phyloP scores from a whole-genome alignment of 2,888 invertebrate genomes.

The Sericinus montela region DNA sequence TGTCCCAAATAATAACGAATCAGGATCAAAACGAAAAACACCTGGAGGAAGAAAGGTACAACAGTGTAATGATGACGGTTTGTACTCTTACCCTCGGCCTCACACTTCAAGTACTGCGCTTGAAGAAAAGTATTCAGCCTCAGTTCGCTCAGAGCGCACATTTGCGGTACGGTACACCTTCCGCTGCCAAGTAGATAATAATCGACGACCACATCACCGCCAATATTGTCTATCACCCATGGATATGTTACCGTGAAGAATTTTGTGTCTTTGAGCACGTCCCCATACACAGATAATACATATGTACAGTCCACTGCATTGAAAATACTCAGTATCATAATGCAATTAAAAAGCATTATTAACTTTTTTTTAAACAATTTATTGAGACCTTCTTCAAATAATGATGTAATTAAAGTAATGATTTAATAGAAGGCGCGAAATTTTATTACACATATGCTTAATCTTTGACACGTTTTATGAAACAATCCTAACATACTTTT shows the following conservation, averaged over 20 bases:
- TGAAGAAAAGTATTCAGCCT: constrained; percentile 41
- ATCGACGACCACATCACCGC: constrained; percentile 40
- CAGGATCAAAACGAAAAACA: too few species aligned
- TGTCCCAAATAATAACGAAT: too few species aligned
- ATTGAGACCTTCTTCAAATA: too few species aligned
- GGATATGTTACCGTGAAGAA: constrained; percentile 45
- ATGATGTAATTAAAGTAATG: too few species aligned
- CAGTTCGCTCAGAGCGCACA: constrained; percentile 41
- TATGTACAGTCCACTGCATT: constrained; percentile 16
- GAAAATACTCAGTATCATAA: background rate
- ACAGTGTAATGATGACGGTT: too few species aligned
- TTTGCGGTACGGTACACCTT: constrained; percentile 45
- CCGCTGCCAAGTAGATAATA: constrained; percentile 45
- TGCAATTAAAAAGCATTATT: too few species aligned
- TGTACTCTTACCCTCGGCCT: constrained; percentile 38
- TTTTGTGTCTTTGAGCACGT: constrained; percentile 34
- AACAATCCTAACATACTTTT: too few species aligned
- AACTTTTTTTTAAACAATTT: too few species aligned
- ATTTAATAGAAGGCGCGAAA: too few species aligned
- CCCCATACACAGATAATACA: constrained; percentile 34
- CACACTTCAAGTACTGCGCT: constrained; percentile 49
- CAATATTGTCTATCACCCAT: constrained; percentile 50
- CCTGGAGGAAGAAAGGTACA: too few species aligned
- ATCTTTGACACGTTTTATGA: too few species aligned
- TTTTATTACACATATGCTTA: too few species aligned